Evolutionary conservation across 1,140 invertebrate species (phyloP), one percentile per base, ranked within the genome.

Genomic region (Parasteatoda tepidariorum): DNA sequence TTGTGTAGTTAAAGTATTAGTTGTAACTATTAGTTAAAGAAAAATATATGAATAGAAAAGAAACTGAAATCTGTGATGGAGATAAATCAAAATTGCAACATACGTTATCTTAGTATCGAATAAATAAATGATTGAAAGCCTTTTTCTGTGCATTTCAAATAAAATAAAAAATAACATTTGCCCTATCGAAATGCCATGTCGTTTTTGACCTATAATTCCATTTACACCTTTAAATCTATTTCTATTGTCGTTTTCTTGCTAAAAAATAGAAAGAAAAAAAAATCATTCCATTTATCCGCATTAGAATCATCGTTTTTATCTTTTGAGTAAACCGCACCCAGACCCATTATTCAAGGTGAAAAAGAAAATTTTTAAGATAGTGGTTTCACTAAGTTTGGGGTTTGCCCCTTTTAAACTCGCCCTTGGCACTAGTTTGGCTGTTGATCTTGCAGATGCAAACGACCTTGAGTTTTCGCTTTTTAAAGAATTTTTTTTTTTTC

Each of bases 171-270:
- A 5, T 41, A 41, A 48, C 38, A 48, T 48, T 48, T 48, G 38
- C 38, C 38, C 4, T 18, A 48, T 2, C 18, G 38, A 41, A 66
- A 78, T 34, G 74, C 41, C 54, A 57, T 78, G 74, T 78, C 61
- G 61, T 55, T 66, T 78, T 66, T 78, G 74, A 78, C 74, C 74
- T 28, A 78, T 57, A 78, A 78, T 64, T 78, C 74, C 18, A 78
- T 22, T 78, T 78, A 31, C 74, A 66, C 74, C 31, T 24, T 78
- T 2, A 48, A 66, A 64, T 61, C 61, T 78, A 66, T 78, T 41
- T 22, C 41, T 33, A 41, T 78, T 15, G 31, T 61, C 62, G 66
- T 78, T 78, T 59, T 78, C 74, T 38, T 48, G 64, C 26, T 26
- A 28, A 28, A 61, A 75, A 61, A 61, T 24, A 61, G 11, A 30